A percentile compares a stretch with the other conserved stretches of the same genome.
These are phyloP conservation scores for Drosophila ananassae DNA, from an alignment of 1,140 invertebrate genomes.

Conservation along the genomic window DNA sequence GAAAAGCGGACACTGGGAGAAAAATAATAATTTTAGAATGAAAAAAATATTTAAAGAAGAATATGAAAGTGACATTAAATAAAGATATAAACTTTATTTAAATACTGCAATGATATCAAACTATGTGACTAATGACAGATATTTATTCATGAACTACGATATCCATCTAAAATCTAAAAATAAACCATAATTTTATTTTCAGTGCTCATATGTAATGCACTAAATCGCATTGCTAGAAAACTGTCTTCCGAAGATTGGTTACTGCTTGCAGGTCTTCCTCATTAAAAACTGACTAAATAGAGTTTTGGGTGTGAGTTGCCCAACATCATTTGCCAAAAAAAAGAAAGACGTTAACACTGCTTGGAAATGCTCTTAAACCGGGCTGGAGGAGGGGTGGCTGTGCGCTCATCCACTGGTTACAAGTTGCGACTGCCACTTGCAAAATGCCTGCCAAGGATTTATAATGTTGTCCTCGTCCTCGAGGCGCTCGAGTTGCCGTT, in stretches of 20 bases:
- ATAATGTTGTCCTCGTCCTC: slow-evolving; percentile 79
- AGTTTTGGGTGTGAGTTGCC: slow-evolving; percentile 51
- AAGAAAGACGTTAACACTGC: slow-evolving; percentile 27
- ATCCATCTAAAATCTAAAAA: too few species aligned
- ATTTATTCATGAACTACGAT: too few species aligned
- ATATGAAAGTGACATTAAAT: background rate
- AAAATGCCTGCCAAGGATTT: slow-evolving; percentile 78
- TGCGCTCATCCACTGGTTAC: slow-evolving; percentile 33
- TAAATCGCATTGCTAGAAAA: slow-evolving; percentile 14
- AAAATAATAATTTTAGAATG: background rate
- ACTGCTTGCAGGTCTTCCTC: slow-evolving; percentile 60
- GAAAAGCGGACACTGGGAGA: slow-evolving; percentile 11
- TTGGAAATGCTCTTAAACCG: slow-evolving; percentile 50
- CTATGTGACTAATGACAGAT: too few species aligned
- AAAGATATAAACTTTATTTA: background rate
- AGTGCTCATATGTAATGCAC: slow-evolving; percentile 17
- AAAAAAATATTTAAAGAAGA: background rate
- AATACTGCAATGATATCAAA: too few species aligned
- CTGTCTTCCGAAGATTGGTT: slow-evolving; percentile 10
- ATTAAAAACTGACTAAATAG: slow-evolving; percentile 80
- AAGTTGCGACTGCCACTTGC: slow-evolving; percentile 72
- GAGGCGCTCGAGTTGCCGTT: slow-evolving; percentile 73
- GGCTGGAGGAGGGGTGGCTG: background rate
- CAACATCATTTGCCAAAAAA: slow-evolving; percentile 58
- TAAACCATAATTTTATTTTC: background rate